Base-by-base conservation (phyloP, 2,888 invertebrate genomes). In the Diarsia mendica region DNA sequence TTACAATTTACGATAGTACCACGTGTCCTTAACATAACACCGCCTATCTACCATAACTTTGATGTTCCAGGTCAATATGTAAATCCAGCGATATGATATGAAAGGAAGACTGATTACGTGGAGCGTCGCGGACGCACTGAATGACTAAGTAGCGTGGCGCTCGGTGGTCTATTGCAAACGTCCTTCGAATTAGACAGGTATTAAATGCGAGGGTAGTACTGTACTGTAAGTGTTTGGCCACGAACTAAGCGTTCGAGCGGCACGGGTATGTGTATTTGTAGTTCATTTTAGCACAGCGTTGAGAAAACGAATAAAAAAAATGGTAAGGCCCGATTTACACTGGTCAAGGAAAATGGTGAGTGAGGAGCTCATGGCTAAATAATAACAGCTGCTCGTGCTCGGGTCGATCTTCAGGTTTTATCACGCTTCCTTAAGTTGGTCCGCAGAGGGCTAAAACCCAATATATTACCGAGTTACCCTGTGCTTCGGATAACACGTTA, bases 21-120 rank as follows among this genome's bases (percentile, higher is more conserved):
- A 10, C 13, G 11, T 68, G 63, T 64, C 23, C 11, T 76, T 61
- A 67, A 18, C 44, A 49, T 15, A 55, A 76, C 60, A 71, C 58
- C 20, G 23, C 4, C 63, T 79, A 67, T 82, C 66, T 58, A 65
- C 11, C 53, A 84, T 68, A 69, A 63, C 51, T 69, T 72, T 58
- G 73, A 67, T 69, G 67, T 80, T 72, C 84, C 80, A 73, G 84
- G 73, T 69, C 84, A 67, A 84, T 80, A 81, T 84, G 80, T 66
- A 55, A 81, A 81, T 80, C 51, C 44, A 23, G 33, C 33, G 63
- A 64, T 75, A 69, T 68, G 66, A 85, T 74, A 85, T 85, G 75
- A 82, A 82, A 79, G 70, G 66, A 61, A 64, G 72, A 85, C 48
- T 75, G 82, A 87, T 79, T 46, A 69, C 58, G 46, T 72, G 11